These are phyloP conservation scores for Cotesia congregata DNA, from an alignment of 2,888 invertebrate genomes.

Conservation along the genomic window DNA sequence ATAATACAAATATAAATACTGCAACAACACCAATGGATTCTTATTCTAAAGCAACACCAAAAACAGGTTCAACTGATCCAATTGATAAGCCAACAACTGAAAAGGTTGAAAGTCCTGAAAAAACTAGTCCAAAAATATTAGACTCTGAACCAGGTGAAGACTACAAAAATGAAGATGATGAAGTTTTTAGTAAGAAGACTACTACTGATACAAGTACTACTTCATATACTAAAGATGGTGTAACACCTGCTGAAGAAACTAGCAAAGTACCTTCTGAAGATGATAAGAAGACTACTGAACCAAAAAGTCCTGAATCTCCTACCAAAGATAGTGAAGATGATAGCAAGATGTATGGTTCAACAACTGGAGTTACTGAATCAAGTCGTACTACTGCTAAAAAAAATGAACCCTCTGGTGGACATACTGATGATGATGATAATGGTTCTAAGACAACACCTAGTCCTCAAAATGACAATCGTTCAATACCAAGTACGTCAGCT, in stretches of 20 bases:
- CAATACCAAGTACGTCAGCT: neutral
- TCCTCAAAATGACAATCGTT: too few relatives aligned
- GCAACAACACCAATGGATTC: too few relatives aligned
- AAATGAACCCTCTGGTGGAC: neutral
- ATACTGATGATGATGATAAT: neutral
- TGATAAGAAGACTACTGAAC: neutral
- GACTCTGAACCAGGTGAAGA: neutral
- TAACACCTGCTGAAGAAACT: neutral
- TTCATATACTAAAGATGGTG: neutral
- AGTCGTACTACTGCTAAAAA: neutral
- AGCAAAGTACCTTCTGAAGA: neutral
- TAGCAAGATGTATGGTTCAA: neutral
- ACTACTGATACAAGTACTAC: neutral
- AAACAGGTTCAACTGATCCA: too few relatives aligned
- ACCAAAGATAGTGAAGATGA: neutral
- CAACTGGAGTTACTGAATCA: neutral
- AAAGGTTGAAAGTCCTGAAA: neutral
- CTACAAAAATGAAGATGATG: neutral
- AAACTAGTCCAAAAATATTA: neutral
- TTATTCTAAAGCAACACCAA: too few relatives aligned
- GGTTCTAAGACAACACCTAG: too few relatives aligned
- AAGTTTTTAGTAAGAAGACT: neutral
- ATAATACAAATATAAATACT: too few relatives aligned
- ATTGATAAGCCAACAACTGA: too few relatives aligned
- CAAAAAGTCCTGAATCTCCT: too few relatives aligned